Conservation (phyloP, 2,888 invertebrate genomes). For the Sclerodermus sp. region DNA sequence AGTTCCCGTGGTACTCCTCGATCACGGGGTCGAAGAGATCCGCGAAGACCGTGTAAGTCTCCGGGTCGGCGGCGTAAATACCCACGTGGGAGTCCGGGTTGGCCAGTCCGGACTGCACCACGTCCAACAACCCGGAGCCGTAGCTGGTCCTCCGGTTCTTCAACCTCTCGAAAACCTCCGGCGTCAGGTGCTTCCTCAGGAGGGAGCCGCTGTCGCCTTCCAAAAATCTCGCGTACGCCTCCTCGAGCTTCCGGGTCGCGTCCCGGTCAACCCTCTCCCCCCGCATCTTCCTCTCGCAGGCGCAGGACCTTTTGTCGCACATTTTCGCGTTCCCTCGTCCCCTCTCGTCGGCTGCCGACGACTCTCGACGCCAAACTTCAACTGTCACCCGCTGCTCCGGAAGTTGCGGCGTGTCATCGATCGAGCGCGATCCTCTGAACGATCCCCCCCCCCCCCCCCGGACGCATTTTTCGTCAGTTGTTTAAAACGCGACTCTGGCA, state of each 20-base stretch:
- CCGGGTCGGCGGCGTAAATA: constrained; percentile 70
- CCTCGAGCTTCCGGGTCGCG: constrained; percentile 59
- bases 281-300: constrained; percentile 31
- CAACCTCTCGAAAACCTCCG: constrained; percentile 51
- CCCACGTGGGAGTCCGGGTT: constrained; percentile 70
- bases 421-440: too few species aligned
- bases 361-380: too few species aligned
- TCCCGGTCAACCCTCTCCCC: constrained; percentile 14
- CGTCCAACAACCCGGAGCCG: constrained; percentile 66
- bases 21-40: constrained; percentile 71
- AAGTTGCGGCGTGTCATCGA: too few species aligned
- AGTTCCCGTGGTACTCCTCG: constrained; percentile 69
- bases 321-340: constrained; percentile 25
- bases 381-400: too few species aligned
- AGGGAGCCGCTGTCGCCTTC: constrained; percentile 63
- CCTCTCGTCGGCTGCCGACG: too few species aligned
- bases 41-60: constrained; percentile 68
- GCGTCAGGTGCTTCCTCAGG: constrained; percentile 66
- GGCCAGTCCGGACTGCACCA: constrained; percentile 68
- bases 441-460: too few species aligned
- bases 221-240: constrained; percentile 59
- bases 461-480: too few species aligned
- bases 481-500: too few species aligned
- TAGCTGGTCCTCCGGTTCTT: constrained; percentile 63
- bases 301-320: constrained; percentile 45